Base-by-base conservation (phyloP, 2,113 vertebrate species). In the Lepus americanus region DNA sequence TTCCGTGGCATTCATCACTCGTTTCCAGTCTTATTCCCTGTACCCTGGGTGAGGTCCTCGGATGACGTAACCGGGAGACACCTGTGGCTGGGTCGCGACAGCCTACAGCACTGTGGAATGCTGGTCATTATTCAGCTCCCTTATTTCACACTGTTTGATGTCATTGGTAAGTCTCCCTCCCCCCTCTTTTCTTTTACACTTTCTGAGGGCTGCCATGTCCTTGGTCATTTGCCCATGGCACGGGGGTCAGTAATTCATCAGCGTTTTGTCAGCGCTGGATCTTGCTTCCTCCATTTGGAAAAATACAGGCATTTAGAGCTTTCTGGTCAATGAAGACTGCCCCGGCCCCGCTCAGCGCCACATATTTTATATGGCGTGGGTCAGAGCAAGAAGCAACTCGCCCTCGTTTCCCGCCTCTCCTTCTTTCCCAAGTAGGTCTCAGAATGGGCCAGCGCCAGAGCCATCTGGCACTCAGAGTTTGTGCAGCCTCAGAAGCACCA, bases 301-400 rank as follows among this genome's bases (percentile, higher is more conserved):
- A 94, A 92, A 90, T 51, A 27, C n/a, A 82, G 87, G 22, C 53
- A 82, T 63, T 66, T 20, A 70, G 76, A 93, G 81, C 64, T 74
- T 92, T 90, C 90, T 2, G 2, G 80, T 63, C 51, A 27, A 16
- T 49, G 55, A 84, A 63, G 66, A 29, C 78, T 36, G 20, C 20
- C 74, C 33, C 27, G 14, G 70, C 29, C 74, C 61, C 1, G 2
- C 12, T 82, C 74, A 64, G 55, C n/a, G 27, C n/a, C 67, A 25
- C 29, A 6, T 79, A 36, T n/a, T 88, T 90, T 82, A 59, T 19
- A 63, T 49, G 31, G 22, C 12, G 69, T 63, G 61, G 23, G 33
- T 72, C 84, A 93, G 44, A 89, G 80, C 64, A 64, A 89, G 83
- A 73, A 69, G 5, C 23, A 23, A 0, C 29, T 33, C 53, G 39